Conservation (phyloP, 2,797 vertebrate genomes). For the Typhlichthys eigenmanni region DNA sequence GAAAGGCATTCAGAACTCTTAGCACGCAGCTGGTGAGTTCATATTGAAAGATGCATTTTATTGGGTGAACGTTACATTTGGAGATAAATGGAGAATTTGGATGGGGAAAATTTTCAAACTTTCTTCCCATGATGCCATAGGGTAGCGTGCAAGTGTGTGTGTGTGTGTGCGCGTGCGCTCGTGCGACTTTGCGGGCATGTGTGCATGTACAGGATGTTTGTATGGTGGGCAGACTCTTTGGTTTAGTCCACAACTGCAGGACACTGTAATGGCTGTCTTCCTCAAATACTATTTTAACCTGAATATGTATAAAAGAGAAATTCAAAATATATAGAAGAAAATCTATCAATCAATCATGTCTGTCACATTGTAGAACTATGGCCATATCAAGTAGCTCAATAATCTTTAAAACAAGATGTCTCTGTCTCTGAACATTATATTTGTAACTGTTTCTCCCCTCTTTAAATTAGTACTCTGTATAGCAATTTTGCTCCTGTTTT, state of each 20-base stretch:
- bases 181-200: constrained; percentile 57
- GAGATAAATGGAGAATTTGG: constrained; percentile 32
- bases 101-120: constrained; percentile 31
- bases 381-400: constrained; percentile 74
- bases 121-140: constrained; percentile 67
- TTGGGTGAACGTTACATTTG: constrained; percentile 32
- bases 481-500: constrained; percentile 73
- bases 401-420: not conserved
- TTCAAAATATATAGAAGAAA: constrained; percentile 12
- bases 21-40: constrained; percentile 73
- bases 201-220: constrained; percentile 10
- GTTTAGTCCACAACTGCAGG: constrained; percentile 85
- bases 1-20: constrained; percentile 62
- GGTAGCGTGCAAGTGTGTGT: constrained; percentile 40
- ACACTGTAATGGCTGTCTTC: constrained; percentile 98
- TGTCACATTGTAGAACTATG: constrained; percentile 64
- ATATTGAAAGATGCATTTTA: constrained; percentile 63
- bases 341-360: constrained; percentile 60
- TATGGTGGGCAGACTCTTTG: constrained; percentile 65
- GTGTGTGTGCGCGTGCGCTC: constrained; percentile 10
- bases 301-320: constrained; percentile 73
- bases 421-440: constrained; percentile 25
- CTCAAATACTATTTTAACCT: constrained; percentile 81
- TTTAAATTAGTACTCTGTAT: constrained; percentile 73
- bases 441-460: constrained; percentile 36